phyloP scores from a whole-genome alignment of 2,797 vertebrate genomes.

The Onychomys torridus region DNA sequence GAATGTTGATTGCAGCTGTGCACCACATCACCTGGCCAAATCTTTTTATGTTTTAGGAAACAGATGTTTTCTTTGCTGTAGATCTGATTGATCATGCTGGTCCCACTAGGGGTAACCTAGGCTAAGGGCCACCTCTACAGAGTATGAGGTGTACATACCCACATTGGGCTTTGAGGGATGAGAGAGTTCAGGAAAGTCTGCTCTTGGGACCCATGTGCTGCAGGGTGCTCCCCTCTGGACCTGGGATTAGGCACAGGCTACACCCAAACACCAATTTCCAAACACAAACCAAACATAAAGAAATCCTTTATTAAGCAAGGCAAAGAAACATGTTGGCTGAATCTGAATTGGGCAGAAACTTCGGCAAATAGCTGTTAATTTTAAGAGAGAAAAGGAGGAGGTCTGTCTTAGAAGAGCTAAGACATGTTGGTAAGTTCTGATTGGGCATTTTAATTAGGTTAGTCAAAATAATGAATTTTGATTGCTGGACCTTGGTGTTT shows the following conservation, averaged over 20 bases:
- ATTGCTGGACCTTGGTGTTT: neutral
- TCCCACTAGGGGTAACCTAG: fast-evolving
- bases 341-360: neutral
- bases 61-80: neutral
- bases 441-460: neutral
- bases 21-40: neutral
- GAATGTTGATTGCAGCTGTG: neutral
- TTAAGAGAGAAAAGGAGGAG: neutral
- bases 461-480: neutral
- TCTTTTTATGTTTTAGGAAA: conserved; percentile 1
- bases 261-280: neutral
- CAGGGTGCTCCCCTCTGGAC: neutral
- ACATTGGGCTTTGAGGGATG: neutral
- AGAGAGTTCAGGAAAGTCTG: neutral
- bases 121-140: neutral
- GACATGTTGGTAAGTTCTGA: neutral
- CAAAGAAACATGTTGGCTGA: neutral
- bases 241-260: neutral
- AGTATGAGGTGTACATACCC: neutral
- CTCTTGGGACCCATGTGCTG: neutral
- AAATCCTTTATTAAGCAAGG: neutral
- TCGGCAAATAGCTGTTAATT: too few relatives aligned
- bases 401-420: neutral
- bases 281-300: neutral
- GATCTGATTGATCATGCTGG: neutral